Evolutionary conservation across 2,113 vertebrate species (phyloP), one percentile per base, ranked within the genome.

Genomic region (Oryctolagus cuniculus): DNA sequence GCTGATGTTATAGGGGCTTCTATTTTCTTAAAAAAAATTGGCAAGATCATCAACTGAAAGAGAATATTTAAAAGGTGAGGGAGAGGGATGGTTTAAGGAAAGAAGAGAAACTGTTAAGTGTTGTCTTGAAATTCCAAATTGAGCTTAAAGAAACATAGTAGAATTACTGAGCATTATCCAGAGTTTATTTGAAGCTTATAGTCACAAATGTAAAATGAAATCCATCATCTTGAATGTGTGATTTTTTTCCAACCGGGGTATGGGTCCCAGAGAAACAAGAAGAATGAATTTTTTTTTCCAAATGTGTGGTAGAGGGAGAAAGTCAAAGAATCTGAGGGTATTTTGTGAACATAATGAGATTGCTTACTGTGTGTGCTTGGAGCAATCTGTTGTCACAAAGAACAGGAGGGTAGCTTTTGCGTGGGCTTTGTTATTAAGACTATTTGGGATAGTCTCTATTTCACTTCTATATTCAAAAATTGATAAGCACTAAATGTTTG

Each of bases 401-500:
- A 88, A 82, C 27, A 6, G 0, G 51, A 74, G 27, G 63, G 4
- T 22, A 79, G 15, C 44, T 79, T 89, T 61, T 70, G 7, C 44
- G 5, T 55, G 25, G 51, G 27, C 21, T 75, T 77, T 67, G 2
- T 80, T 90, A 25, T 78, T 70, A 44, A 90, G 64, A 73, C 29
- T 34, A 80, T 29, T 38, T 87, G 21, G 12, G 53, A 55, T 74
- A 31, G 24, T 55, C 80, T 81, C 10, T 82, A 34, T 67, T 73
- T 87, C 70, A 94, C 15, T 27, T 89, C 55, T 74, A 9, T 61
- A 85, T 95, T 95, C 77, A 67, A 58, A 95, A 49, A 34, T 44
- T 25, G 44, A 6, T 61, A 44, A 29, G 6, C 13, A 87, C 29
- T 79, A 80, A 92, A 82, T 55, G 12, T 49, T 78, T 84, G 17